phyloP scores from a whole-genome alignment of 1,140 invertebrate genomes.

The Halictus rubicundus region DNA sequence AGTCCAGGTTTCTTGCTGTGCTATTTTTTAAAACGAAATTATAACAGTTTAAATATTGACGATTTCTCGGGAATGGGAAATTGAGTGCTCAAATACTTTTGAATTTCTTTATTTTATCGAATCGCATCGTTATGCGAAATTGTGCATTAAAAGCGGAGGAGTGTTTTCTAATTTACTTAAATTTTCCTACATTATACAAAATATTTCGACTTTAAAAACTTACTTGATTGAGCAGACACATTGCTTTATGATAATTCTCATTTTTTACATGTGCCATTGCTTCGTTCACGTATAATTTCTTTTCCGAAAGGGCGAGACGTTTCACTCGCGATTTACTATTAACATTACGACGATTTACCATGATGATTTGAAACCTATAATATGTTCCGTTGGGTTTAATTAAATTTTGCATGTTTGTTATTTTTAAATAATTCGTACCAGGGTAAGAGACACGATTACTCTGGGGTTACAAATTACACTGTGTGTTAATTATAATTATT shows the following conservation, averaged over 20 bases:
- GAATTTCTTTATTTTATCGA: no score
- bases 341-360: constrained; percentile 36
- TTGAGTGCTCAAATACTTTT: no score
- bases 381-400: neutral
- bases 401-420: neutral
- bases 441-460: no score
- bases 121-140: no score
- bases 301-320: constrained; percentile 67
- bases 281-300: constrained; percentile 85
- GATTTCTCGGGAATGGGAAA: no score
- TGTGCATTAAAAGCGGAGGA: neutral
- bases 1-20: no score
- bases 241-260: constrained; percentile 85
- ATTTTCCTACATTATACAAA: constrained; percentile 1
- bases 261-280: constrained; percentile 86
- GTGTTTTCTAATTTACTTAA: constrained; percentile 14
- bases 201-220: constrained; percentile 54
- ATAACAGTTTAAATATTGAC: no score
- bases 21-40: no score
- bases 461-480: no score
- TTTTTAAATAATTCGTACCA: no score
- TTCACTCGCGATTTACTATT: constrained; percentile 77
- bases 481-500: no score
- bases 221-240: constrained; percentile 86
- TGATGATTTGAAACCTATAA: constrained; percentile 33